Percentiles rank a stretch among this genome's conserved stretches.
These are phyloP conservation scores for Gavia stellata DNA, from an alignment of 2,113 vertebrate genomes.

Conservation along the genomic window DNA sequence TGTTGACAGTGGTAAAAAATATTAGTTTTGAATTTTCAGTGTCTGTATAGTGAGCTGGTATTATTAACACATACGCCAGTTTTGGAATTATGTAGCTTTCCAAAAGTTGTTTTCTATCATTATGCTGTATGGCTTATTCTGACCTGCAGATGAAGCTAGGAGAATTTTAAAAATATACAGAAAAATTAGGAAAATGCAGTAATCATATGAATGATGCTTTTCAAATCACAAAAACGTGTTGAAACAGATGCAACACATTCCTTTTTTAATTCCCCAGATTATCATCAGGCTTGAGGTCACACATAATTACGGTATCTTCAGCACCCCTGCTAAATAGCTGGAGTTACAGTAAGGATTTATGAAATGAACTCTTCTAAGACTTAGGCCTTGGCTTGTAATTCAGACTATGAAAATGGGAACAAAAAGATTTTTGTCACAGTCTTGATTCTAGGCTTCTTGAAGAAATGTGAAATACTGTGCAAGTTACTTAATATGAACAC, in stretches of 20 bases:
- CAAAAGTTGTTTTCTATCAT: background rate
- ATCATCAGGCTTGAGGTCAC: background rate
- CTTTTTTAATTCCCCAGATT: background rate
- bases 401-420: background rate
- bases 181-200: background rate
- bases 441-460: background rate
- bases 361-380: background rate
- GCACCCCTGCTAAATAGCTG: background rate
- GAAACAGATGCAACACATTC: background rate
- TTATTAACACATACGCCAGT: background rate
- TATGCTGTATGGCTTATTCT: background rate
- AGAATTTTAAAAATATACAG: background rate
- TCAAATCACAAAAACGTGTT: background rate
- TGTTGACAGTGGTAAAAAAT: background rate
- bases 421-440: background rate
- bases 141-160: background rate
- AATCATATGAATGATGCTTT: background rate
- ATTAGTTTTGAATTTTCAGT: background rate
- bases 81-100: background rate
- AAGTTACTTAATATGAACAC: background rate
- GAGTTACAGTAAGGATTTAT: background rate
- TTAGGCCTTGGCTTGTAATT: background rate
- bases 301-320: background rate
- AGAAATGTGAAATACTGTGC: background rate
- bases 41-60: background rate